A percentile compares a stretch with the other conserved stretches of the same genome.
phyloP scores from a whole-genome alignment of 2,113 vertebrate genomes.

The Rallus limicola region DNA sequence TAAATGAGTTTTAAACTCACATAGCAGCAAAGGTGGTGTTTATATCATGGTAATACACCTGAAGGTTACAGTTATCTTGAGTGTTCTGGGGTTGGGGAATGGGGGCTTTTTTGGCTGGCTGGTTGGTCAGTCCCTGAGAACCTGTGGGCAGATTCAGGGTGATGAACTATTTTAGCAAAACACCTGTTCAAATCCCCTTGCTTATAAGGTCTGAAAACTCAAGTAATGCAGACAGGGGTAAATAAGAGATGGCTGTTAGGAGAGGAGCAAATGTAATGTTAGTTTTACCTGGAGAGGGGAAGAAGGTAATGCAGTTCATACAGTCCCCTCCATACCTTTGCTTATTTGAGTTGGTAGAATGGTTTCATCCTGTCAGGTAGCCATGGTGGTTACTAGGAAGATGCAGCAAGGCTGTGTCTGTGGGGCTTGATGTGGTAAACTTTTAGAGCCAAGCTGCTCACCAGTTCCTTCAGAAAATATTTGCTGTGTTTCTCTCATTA shows the following conservation, averaged over 20 bases:
- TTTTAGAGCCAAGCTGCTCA: not conserved
- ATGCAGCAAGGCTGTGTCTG: not conserved
- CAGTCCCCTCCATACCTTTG: too few species aligned
- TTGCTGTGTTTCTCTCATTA: not conserved
- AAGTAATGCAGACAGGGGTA: not conserved
- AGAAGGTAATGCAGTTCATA: too few species aligned
- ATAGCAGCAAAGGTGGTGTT: not conserved
- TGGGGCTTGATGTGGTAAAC: not conserved
- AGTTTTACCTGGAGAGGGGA: not conserved
- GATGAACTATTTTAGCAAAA: not conserved
- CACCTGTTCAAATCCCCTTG: not conserved
- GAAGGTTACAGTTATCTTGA: not conserved
- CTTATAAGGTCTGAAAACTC: not conserved
- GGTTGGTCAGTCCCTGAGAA: not conserved
- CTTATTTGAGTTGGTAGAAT: not conserved
- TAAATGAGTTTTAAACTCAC: not conserved
- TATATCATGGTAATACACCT: not conserved
- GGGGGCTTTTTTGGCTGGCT: not conserved
- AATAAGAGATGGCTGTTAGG: not conserved
- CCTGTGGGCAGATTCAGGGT: not conserved
- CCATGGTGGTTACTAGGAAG: not conserved
- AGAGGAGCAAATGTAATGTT: not conserved
- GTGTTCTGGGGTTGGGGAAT: not conserved
- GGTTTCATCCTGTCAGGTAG: not conserved
- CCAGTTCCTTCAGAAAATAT: not conserved